These are phyloP conservation scores for Dermolepida albohirtum DNA, from an alignment of 2,888 invertebrate species.

Conservation along the genomic window DNA sequence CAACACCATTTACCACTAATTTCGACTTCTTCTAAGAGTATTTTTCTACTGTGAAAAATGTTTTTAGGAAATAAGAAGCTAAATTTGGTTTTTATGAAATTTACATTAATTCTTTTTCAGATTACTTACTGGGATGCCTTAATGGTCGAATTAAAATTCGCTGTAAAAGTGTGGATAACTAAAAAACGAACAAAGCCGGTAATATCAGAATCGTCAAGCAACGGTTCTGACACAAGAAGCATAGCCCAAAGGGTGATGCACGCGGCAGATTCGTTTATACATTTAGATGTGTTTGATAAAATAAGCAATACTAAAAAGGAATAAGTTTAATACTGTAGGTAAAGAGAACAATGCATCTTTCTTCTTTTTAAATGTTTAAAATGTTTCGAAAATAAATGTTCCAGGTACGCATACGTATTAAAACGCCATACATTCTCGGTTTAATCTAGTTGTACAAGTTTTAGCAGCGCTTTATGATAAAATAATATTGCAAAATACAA, in stretches of 20 bases:
- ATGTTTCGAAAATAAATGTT: no score
- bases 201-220: slow-evolving; percentile 45
- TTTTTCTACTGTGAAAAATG: no score
- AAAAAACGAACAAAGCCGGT: slow-evolving; percentile 72
- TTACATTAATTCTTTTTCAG: slow-evolving; percentile 63
- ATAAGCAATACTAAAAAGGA: slow-evolving; percentile 9
- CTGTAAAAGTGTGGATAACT: slow-evolving; percentile 78
- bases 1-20: no score
- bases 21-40: no score
- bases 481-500: no score
- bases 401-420: no score
- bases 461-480: no score
- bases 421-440: no score
- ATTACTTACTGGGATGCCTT: slow-evolving; percentile 77
- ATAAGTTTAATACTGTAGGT: neutral
- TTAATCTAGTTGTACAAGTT: no score
- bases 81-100: no score
- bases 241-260: slow-evolving; percentile 45
- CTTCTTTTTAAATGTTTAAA: neutral
- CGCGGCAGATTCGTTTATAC: slow-evolving; percentile 46
- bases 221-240: slow-evolving; percentile 40
- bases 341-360: neutral
- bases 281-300: slow-evolving; percentile 37
- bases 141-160: slow-evolving; percentile 77
- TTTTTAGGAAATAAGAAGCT: no score